phyloP scores from a whole-genome alignment of 2,888 invertebrate genomes.

The Drosophila koepferae region DNA sequence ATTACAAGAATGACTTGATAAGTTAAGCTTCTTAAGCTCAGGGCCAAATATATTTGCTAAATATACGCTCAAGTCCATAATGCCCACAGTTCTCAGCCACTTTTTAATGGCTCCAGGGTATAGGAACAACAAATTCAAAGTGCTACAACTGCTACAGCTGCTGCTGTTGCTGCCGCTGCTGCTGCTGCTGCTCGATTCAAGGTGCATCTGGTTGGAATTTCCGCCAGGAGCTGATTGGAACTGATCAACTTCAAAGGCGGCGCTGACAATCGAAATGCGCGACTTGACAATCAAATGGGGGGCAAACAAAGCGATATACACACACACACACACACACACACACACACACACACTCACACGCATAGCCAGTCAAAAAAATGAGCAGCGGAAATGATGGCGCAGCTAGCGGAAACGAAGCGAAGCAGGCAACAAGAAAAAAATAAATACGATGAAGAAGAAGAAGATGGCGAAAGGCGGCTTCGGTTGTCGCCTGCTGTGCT shows the following conservation, averaged over 20 bases:
- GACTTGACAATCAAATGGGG: constrained; percentile 71
- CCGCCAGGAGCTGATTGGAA: constrained; percentile 61
- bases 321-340: constrained; percentile 37
- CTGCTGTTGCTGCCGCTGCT: background rate
- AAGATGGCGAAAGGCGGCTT: constrained; percentile 35
- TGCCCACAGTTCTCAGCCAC: background rate
- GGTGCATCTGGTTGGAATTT: constrained; percentile 56
- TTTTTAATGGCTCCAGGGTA: background rate
- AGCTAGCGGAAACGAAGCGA: constrained; percentile 72
- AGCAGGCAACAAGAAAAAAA: constrained; percentile 19
- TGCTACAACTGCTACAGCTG: background rate
- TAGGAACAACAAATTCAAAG: constrained; percentile 8
- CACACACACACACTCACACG: constrained; percentile 34
- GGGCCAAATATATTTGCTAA: background rate
- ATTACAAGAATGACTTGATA: too few species aligned
- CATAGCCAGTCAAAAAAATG: constrained; percentile 61
- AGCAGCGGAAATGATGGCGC: constrained; percentile 78
- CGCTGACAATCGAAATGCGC: constrained; percentile 65
- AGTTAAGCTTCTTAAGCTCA: too few species aligned
- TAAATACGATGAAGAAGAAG: background rate
- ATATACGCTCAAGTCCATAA: background rate
- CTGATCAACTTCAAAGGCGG: constrained; percentile 56
- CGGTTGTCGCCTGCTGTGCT: constrained; percentile 73
- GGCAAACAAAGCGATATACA: constrained; percentile 62
- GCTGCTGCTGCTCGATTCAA: constrained; percentile 31